Base-by-base conservation (phyloP, 2,888 invertebrate genomes). In the Liodrosophila aerea region DNA sequence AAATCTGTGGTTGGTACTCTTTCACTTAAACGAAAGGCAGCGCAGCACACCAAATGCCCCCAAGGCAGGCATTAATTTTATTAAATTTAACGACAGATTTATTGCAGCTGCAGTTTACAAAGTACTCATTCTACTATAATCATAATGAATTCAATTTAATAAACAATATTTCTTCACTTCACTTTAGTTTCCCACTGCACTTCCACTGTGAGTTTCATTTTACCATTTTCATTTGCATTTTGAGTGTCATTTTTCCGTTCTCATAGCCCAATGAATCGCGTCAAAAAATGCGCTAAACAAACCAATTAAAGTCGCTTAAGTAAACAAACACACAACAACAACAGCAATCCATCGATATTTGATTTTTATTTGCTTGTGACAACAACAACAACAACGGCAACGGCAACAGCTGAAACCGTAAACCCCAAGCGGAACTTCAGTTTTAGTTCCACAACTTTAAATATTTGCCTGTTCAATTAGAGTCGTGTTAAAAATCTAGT, bases 391-490 rank as follows among this genome's bases (percentile, higher is more conserved):
- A 37, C 43, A 30, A 22, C 8, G 12, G 36, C 50, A 29, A 61
- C 43, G 49, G 36, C 44, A 41, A 31, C 22, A 30, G 29, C 18
- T 2, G 36, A 45, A 56, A 31, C 43, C 30, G 41, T 53, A 13
- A 16, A 4, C 8, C 7, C 51, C 37, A 64, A n/a, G 45, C 76
- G 76, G 73, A 74, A 76, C 76, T 67, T 56, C 39, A 37, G 15
- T 15, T 15, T 37, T 13, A 46, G 54, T 31, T 64, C 57, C 68
- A 34, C 13, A 40, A 62, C 54, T 54, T 57, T 54, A 65, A 78
- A 76, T 78, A 84, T 84, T 85, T 84, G 68, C 63, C 62, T 36
- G 50, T 72, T 64, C 86, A 84, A 84, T 84, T 84, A 84, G 86
- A 82, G 82, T 52, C 56, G 64, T 68, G 82, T 78, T 63, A 67